Conservation (phyloP, 2,888 invertebrate species). For the Sesia bembeciformis region DNA sequence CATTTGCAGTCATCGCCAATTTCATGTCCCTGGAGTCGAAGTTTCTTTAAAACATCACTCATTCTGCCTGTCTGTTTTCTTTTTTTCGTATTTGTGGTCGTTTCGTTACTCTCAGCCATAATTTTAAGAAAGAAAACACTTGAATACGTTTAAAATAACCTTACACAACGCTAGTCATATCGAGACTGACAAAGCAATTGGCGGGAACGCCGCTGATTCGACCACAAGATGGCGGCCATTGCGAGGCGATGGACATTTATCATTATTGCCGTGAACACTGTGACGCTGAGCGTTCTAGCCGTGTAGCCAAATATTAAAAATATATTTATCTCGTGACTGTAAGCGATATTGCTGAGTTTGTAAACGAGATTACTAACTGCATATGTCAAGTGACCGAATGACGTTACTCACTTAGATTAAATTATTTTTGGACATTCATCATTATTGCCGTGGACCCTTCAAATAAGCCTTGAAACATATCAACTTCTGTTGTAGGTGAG, state of each 20-base stretch:
- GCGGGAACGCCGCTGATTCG: too few species aligned
- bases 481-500: too few species aligned
- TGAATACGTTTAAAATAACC: too few species aligned
- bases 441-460: conserved; percentile 1
- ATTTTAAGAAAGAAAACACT: too few species aligned
- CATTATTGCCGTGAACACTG: conserved; percentile 3
- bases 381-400: conserved; percentile 2
- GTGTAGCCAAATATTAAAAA: conserved; percentile 1
- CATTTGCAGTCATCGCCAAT: conserved; percentile 2
- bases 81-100: conserved; percentile 2
- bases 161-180: too few species aligned
- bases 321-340: conserved; percentile 2
- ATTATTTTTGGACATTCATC: background rate
- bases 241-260: conserved; percentile 2
- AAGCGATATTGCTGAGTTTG: conserved; percentile 2
- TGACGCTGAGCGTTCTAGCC: conserved; percentile 2
- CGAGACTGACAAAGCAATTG: too few species aligned
- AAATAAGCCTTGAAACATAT: background rate
- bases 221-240: background rate
- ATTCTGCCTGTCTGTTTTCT: conserved; percentile 2
- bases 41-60: too few species aligned
- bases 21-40: too few species aligned
- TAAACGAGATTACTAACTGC: conserved; percentile 2
- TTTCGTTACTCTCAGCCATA: background rate
- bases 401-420: background rate